Evolutionary conservation across 2,113 vertebrate species (phyloP).

Genomic region (Nothoprocta perdicaria): DNA sequence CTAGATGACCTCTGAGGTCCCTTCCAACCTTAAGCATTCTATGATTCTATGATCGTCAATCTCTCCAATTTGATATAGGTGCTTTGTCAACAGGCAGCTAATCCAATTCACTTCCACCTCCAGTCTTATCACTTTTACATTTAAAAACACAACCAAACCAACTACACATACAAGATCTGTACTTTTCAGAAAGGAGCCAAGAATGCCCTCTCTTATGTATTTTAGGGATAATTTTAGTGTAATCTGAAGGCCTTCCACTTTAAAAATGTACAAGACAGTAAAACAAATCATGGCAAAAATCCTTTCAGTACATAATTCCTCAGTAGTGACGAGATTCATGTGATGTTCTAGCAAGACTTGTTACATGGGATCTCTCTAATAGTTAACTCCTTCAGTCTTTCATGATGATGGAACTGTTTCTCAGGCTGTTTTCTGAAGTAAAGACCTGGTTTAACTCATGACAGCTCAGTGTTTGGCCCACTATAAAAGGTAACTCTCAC

Average conservation of each 20-base stretch:
- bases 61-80: constrained; percentile 41
- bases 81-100: neutral
- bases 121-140: neutral
- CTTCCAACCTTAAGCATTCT: too few species aligned
- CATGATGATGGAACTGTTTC: neutral
- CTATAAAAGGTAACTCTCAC: constrained; percentile 58
- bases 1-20: too few species aligned
- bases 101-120: neutral
- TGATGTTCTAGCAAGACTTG: neutral
- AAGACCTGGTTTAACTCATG: neutral
- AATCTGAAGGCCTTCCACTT: neutral
- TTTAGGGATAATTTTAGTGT: neutral
- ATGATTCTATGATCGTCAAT: neutral
- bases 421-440: neutral
- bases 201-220: neutral
- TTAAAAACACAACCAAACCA: neutral
- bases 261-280: neutral
- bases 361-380: neutral
- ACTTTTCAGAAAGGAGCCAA: neutral
- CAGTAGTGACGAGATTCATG: accelerated
- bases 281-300: neutral
- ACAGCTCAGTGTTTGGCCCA: neutral
- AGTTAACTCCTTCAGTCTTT: neutral
- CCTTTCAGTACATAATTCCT: neutral
- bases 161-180: neutral